A percentile compares a stretch with the other conserved stretches of the same genome.
Evolutionary conservation across 2,797 vertebrate species (phyloP).

Genomic region (Muraenolepis orangiensis): DNA sequence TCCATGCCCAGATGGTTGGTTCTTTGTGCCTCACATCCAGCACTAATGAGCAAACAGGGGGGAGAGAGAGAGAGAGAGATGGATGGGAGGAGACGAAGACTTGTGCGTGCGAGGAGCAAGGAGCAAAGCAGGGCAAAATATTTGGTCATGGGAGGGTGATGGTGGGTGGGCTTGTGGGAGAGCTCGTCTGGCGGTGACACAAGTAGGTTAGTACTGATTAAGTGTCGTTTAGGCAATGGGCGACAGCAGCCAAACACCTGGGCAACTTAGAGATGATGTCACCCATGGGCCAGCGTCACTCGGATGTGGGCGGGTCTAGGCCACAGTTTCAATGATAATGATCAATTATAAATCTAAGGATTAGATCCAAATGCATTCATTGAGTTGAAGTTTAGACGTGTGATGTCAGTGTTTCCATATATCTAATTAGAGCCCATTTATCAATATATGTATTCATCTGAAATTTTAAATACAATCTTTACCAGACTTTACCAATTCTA

Average conservation of each 20-base stretch:
- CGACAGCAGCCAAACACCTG: slow-evolving; percentile 39
- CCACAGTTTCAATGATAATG: not conserved
- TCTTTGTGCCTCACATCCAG: slow-evolving; percentile 70
- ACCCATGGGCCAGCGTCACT: not conserved
- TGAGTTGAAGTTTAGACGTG: not conserved
- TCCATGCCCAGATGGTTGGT: slow-evolving; percentile 71
- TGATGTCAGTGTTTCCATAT: not conserved
- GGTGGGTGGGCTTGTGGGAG: slow-evolving; percentile 25
- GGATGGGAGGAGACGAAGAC: slow-evolving; percentile 17
- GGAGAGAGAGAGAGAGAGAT: slow-evolving; percentile 64
- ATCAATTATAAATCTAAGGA: not conserved
- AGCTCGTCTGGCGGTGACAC: slow-evolving; percentile 52
- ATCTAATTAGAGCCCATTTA: not conserved
- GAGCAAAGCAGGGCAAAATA: slow-evolving; percentile 20
- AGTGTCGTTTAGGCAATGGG: slow-evolving; percentile 52
- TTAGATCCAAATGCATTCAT: not conserved
- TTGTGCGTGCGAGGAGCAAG: slow-evolving; percentile 38
- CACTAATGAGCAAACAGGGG: slow-evolving; percentile 81
- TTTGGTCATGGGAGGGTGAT: slow-evolving; percentile 15
- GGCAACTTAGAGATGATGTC: slow-evolving; percentile 48
- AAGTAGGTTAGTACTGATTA: slow-evolving; percentile 49
- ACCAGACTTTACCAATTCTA: not conserved
- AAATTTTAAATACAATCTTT: not conserved
- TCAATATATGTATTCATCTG: no score
- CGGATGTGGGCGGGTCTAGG: no score